Base-by-base conservation (phyloP, 53 echinoderm and acorn worm genomes). In the Temnopleurus reevesii region DNA sequence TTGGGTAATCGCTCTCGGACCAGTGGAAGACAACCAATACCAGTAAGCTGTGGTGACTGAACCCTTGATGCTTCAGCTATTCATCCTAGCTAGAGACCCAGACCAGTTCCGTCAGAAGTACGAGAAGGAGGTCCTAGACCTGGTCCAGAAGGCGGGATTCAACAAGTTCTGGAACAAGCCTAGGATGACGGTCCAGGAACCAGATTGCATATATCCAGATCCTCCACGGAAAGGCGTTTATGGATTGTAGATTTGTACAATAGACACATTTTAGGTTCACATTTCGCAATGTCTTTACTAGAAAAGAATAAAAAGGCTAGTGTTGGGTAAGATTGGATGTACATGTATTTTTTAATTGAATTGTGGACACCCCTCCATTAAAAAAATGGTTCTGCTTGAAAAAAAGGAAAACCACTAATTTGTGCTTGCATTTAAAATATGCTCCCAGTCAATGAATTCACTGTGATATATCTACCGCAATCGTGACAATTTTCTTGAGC, bases 31-130 rank as follows among this genome's bases (percentile, higher is more conserved):
- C 21, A 45, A 57, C 30, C 4, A 91, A 57, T 95, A 95, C 91
- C 93, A 93, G 81, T 95, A 92, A 45, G 63, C 93, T 12, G 76
- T 95, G 24, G 95, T 95, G 38, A 91, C 90, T 1, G 95, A 93
- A 30, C 89, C 90, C 65, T 17, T 55, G 29, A 90, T 91, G 24
- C 12, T 82, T 28, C 91, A 87, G 57, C 89, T 95, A 34, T 95
- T 93, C 77, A 89, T 95, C 4, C 89, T 93, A 31, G 93, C 93
- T 63, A 57, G 95, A 8, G 71, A 93, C 63, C 91, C 91, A 2
- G 0, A 71, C 19, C 7, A 41, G 23, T 71, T 71, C 43, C 71
- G 71, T n/a, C 38, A 71, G 12, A 71, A 71, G 21, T 95, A 93
- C 45, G 63, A 93, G 35, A 83, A 71, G 8, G 81, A 90, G 26